phyloP scores from a whole-genome alignment of 2,113 vertebrate genomes.

The Eublepharis macularius region DNA sequence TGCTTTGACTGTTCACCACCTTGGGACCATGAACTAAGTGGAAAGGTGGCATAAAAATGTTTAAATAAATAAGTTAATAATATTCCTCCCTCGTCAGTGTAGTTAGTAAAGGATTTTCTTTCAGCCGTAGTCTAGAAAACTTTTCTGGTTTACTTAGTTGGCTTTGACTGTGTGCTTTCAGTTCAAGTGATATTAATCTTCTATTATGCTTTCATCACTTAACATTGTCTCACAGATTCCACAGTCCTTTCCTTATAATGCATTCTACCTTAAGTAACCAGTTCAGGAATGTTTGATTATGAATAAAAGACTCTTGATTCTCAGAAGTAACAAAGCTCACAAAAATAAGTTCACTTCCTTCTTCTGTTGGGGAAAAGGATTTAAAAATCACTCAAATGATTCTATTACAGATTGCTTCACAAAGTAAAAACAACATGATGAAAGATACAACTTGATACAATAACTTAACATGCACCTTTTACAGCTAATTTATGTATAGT shows the following conservation, averaged over 20 bases:
- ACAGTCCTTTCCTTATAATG: slow-evolving; percentile 15
- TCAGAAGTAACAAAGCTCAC: not conserved
- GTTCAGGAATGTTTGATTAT: slow-evolving; percentile 13
- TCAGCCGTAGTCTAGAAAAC: slow-evolving; percentile 6
- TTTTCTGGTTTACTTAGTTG: slow-evolving; percentile 26
- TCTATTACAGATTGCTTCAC: not conserved
- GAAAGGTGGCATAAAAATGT: too few relatives aligned
- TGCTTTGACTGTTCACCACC: too few relatives aligned
- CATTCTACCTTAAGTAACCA: not conserved
- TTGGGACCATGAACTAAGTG: too few relatives aligned
- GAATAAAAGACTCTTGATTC: not conserved
- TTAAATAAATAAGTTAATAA: too few relatives aligned
- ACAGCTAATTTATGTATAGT: slow-evolving; percentile 5
- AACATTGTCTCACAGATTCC: slow-evolving; percentile 7
- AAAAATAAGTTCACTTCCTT: slow-evolving; percentile 11
- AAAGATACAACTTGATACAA: not conserved
- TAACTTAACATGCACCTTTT: not conserved
- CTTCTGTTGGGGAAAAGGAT: not conserved
- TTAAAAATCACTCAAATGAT: not conserved
- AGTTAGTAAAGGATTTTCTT: slow-evolving; percentile 13
- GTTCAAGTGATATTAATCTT: slow-evolving; percentile 16
- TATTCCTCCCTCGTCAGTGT: not conserved
- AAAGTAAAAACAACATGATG: not conserved
- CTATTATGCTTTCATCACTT: not conserved
- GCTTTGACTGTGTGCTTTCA: not conserved